These are phyloP conservation scores for Antheraea assamensis DNA, from an alignment of 2,888 invertebrate species.

Conservation along the genomic window DNA sequence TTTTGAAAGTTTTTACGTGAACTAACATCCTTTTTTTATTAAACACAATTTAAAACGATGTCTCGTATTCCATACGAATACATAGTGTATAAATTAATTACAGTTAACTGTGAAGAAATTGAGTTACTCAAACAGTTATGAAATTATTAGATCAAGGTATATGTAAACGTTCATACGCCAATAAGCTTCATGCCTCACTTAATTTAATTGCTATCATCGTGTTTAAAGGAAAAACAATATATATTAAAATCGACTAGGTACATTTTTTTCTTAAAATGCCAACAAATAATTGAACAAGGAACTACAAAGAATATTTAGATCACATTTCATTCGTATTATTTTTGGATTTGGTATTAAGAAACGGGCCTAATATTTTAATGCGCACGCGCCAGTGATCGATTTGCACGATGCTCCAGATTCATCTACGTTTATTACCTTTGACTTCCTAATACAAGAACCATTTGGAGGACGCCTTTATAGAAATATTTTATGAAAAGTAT, in stretches of 20 bases:
- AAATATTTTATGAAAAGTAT: not conserved
- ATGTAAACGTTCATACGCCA: not conserved
- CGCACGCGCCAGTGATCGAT: constrained; percentile 35
- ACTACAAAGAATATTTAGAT: constrained; percentile 34
- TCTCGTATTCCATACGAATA: not conserved
- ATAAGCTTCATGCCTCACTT: not conserved
- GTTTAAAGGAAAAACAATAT: not conserved
- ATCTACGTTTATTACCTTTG: constrained; percentile 40
- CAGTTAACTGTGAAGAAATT: not conserved
- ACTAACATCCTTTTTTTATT: constrained; percentile 18
- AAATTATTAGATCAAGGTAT: not conserved
- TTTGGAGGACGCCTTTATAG: constrained; percentile 24
- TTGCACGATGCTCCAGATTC: constrained; percentile 44
- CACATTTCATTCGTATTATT: constrained; percentile 48
- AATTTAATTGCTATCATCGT: not conserved
- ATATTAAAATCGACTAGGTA: not conserved
- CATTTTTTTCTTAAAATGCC: not conserved
- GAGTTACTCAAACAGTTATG: not conserved
- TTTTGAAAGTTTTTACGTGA: constrained; percentile 14
- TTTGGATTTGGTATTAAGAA: constrained; percentile 48
- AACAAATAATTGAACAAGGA: not conserved
- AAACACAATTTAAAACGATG: not conserved
- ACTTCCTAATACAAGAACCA: constrained; percentile 38
- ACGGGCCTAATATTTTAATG: constrained; percentile 32
- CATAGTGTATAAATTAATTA: not conserved